Evolutionary conservation across 1,140 invertebrate species (phyloP).

Genomic region (Drosophila persimilis): DNA sequence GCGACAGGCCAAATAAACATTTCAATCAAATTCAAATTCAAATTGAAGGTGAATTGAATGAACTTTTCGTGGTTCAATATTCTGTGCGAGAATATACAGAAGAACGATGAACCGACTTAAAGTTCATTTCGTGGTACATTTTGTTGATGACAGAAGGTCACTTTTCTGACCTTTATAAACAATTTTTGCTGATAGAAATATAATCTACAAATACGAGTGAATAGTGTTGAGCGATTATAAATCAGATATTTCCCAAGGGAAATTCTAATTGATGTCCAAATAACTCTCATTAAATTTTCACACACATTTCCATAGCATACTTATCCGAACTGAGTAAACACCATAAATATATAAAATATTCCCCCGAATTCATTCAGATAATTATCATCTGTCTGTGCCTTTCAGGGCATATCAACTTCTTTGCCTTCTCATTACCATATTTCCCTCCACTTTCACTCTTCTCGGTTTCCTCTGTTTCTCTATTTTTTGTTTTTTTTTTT

Average conservation of each 20-base stretch:
- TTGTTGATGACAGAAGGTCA: background rate
- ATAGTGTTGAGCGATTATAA: too few relatives aligned
- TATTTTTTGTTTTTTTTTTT: conserved; percentile 24
- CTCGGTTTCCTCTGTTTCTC: conserved; percentile 23
- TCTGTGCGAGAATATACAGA: too few relatives aligned
- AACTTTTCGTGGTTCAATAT: background rate
- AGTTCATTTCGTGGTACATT: background rate
- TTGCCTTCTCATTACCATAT: background rate
- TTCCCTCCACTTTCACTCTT: background rate
- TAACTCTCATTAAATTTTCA: background rate
- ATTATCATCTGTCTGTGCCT: conserved; percentile 34
- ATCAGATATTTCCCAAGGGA: too few relatives aligned
- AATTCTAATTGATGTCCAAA: too few relatives aligned
- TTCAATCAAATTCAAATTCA: conserved; percentile 33
- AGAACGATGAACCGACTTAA: background rate
- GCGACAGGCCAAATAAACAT: conserved; percentile 48
- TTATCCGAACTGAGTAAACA: conserved; percentile 24
- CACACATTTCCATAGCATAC: conserved; percentile 29
- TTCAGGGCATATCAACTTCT: conserved; percentile 40
- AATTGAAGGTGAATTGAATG: conserved; percentile 28
- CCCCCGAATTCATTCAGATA: conserved; percentile 1
- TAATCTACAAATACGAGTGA: background rate
- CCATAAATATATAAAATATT: too few relatives aligned
- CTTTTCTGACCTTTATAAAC: background rate
- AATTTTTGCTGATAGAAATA: too few relatives aligned